Evolutionary conservation across 2,888 invertebrate species (phyloP), one percentile per base, ranked within the genome.

Genomic region (Orthosia cruda): DNA sequence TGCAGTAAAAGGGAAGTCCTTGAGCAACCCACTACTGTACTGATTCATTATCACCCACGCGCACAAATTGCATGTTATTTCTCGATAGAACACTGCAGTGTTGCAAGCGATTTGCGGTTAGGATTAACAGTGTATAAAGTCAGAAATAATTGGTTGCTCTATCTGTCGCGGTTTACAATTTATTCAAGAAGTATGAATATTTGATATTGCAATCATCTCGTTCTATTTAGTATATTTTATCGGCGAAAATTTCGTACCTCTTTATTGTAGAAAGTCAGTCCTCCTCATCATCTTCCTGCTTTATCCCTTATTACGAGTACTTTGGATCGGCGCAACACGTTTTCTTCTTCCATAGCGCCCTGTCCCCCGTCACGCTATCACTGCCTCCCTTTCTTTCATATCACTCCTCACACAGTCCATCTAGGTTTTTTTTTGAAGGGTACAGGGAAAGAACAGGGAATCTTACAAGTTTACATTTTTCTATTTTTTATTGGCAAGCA

Each of bases 1-100:
- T 91, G 92, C 91, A 94, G 94, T 96, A 96, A 93, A 94, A 96
- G 95, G 95, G 90, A 93, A 94, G 94, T 94, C 96, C 96, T 96
- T 96, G 96, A 91, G 73, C 92, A 79, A 87, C 95, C 95, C 93
- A 95, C 95, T 85, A 84, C 80, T 84, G 81, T 85, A 86, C 90
- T 94, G 95, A 95, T 92, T 96, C 96, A 95, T 91, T 91, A 91
- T 90, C 93, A 87, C 96, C 96, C 94, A 96, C 96, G 92, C 92
- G 86, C 64, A 74, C 88, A 90, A 91, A 91, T 90, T 92, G 90
- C 91, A 89, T 85, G 80, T 85, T 85, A 89, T 89, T 89, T 88
- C 88, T 88, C 77, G 87, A 91, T 91, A 89, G 89, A 84, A 84
- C 84, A 74, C 70, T 81, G 81, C 83, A 86, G 78, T 74, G 87